Evolutionary conservation across 2,888 invertebrate genomes (phyloP), one percentile per base, ranked within the genome.

Genomic region (Parnassius smintheus): DNA sequence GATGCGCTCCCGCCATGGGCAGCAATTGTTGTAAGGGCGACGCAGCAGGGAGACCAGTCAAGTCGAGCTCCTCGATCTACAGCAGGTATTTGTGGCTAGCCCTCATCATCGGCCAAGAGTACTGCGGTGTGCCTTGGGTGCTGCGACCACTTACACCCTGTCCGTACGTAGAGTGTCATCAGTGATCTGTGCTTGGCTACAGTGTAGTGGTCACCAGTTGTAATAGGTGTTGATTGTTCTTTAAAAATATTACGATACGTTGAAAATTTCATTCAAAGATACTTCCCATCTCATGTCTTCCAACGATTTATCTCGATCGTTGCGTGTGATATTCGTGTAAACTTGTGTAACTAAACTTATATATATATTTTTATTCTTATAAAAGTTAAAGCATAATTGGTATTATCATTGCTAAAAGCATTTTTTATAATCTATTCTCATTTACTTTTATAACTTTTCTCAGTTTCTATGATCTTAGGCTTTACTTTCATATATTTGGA

Each of bases 1-100:
- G 73, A 86, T 89, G 90, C 76, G 84, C 85, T 79, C 83, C 77
- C 82, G 80, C 75, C 70, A 93, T 93, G 93, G 93, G 93, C 78
- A 93, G 92, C 83, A 93, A 92, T 80, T 93, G 93, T 85, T 93
- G 93, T 83, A 93, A 93, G 79, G 92, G 92, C 78, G 92, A 92
- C 79, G 88, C 92, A 68, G 88, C 90, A 70, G 84, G 84, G 72
- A 81, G 86, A 70, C 86, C 89, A 62, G 74, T 88, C 75, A 83
- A 87, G 74, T 84, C 91, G 68, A 81, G 81, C 73, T 90, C 92
- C 60, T 92, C 92, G 60, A 88, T 86, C 72, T 92, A 92, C 86
- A 85, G 78, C 87, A 92, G 92, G 92, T 92, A 91, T 81, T 82
- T 86, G 77, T 79, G 82, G 84, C 78, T 87, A 82, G 79, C 73